phyloP scores from a whole-genome alignment of 2,888 invertebrate species.

The Acronicta alni region DNA sequence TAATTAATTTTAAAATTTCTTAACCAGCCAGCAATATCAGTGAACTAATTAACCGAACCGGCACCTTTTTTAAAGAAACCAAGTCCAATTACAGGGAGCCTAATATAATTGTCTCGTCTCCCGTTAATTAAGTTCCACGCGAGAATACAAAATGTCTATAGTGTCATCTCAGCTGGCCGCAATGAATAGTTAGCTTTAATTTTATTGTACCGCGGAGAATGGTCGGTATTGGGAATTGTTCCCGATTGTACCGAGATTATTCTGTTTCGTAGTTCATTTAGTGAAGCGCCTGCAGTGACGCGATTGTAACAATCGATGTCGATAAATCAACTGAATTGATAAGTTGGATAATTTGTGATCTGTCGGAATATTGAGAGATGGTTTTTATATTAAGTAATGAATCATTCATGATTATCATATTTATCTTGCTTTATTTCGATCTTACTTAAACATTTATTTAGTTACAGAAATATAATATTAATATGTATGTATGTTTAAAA shows the following conservation, averaged over 20 bases:
- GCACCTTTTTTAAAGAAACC: slow-evolving; percentile 22
- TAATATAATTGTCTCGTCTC: slow-evolving; percentile 39
- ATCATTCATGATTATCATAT: no score
- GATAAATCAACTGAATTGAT: slow-evolving; percentile 27
- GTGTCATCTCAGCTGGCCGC: slow-evolving; percentile 41
- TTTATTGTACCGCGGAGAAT: slow-evolving; percentile 51
- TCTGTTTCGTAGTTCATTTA: slow-evolving; percentile 47
- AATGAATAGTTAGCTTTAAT: slow-evolving; percentile 54
- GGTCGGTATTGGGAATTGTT: slow-evolving; percentile 46
- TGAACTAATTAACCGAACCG: slow-evolving; percentile 14
- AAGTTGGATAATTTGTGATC: slow-evolving; percentile 10
- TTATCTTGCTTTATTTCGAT: no score
- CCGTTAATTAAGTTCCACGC: slow-evolving; percentile 41
- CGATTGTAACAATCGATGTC: slow-evolving; percentile 25
- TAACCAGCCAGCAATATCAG: not conserved
- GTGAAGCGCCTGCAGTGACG: slow-evolving; percentile 17
- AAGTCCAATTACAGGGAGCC: slow-evolving; percentile 34
- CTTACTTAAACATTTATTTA: no score
- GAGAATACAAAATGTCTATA: slow-evolving; percentile 51
- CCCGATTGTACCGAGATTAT: slow-evolving; percentile 40
- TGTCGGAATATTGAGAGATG: slow-evolving; percentile 5
- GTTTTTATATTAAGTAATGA: slow-evolving; percentile 11
- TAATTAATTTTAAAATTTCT: not conserved
- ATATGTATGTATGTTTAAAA: no score
- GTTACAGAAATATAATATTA: no score